Base-by-base conservation (phyloP, 2,797 vertebrate species). In the Potorous gilbertii region DNA sequence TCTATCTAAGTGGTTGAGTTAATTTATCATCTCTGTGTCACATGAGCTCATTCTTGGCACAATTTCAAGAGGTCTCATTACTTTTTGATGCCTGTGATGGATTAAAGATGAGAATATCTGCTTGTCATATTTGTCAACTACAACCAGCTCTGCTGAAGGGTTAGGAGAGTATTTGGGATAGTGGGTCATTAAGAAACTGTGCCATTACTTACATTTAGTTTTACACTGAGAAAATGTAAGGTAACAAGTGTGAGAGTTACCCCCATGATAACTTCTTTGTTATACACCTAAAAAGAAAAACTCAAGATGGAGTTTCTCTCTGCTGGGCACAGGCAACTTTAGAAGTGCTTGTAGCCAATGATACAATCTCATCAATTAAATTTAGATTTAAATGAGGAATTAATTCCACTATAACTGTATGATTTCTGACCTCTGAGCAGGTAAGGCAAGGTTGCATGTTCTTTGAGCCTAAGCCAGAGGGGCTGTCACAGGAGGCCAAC, bases 11-110 rank as follows among this genome's bases (percentile, higher is more conserved):
- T 96, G 93, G 92, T 95, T 96, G 95, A 98, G 97, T 97, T 98
- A 97, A 98, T 98, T 98, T 97, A 98, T 98, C 97, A 98, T 98
- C 93, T 98, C 95, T 34, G 66, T 98, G 97, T 98, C 98, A 97
- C 95, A 96, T 98, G 98, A 98, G 96, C 97, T 98, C 97, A 97
- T 95, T 97, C 66, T 90, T 98, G 98, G 98, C 97, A 94, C 5
- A 28, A 90, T 97, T 98, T 97, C 98, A 98, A 98, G 95, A 98
- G 96, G 98, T 97, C 97, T 98, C 97, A 98, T 98, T 98, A 98
- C 98, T 98, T 98, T 98, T 98, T 98, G 96, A 98, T 98, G 98
- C 97, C 97, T 97, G 18, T 98, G 98, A 98, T 98, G 97, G 97
- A 98, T 98, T 98, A 97, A 98, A 98, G 95, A 98, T 97, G 97